A percentile compares a stretch with the other conserved stretches of the same genome.
These are phyloP conservation scores for Brachyhypopomus occidentalis DNA, from an alignment of 2,113 vertebrate species.

Conservation along the genomic window DNA sequence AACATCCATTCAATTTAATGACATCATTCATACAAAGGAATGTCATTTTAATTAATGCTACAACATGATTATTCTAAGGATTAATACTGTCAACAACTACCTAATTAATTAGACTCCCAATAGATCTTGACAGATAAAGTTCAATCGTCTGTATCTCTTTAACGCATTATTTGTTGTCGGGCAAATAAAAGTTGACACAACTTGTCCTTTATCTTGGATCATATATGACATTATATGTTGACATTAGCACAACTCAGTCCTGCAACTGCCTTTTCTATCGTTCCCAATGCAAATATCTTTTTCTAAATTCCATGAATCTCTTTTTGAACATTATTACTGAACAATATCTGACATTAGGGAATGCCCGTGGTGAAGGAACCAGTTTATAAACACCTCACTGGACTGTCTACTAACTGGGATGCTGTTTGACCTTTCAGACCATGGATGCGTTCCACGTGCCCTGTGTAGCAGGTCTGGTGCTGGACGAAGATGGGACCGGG, in stretches of 20 bases:
- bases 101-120: background rate
- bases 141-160: no score
- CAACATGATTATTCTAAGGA: background rate
- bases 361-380: background rate
- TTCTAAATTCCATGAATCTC: no score
- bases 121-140: no score
- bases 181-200: no score
- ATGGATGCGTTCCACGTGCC: slow-evolving; percentile 66
- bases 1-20: background rate
- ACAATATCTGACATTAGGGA: background rate
- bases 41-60: background rate
- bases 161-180: no score
- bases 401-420: background rate
- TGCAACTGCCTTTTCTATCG: no score
- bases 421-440: slow-evolving; percentile 66
- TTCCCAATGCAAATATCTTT: no score
- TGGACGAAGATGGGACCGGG: slow-evolving; percentile 89
- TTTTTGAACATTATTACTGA: background rate
- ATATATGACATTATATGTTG: no score
- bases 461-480: slow-evolving; percentile 72
- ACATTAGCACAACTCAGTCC: no score
- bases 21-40: background rate
- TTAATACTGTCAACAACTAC: background rate
- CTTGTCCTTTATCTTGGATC: no score
- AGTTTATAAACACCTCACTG: background rate